A percentile compares a stretch with the other conserved stretches of the same genome.
Evolutionary conservation across 2,797 vertebrate species (phyloP).

Genomic region (Microhierax caerulescens): DNA sequence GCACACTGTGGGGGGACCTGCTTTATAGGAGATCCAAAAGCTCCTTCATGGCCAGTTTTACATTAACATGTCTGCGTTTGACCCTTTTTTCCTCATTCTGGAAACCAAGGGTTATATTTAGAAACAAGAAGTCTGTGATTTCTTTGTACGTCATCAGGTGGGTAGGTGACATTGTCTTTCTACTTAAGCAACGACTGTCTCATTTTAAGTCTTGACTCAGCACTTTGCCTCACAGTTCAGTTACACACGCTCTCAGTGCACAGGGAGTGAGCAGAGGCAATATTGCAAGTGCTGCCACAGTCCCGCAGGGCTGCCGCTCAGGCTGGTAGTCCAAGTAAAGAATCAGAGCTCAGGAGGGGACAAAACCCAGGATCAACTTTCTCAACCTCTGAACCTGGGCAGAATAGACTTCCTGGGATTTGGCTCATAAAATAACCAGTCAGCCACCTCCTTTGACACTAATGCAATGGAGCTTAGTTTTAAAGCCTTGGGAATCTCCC

Average conservation of each 20-base stretch:
- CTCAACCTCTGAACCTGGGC: neutral
- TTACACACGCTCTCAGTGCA: neutral
- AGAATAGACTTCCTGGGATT: neutral
- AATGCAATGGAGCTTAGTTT: neutral
- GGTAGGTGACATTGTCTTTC: neutral
- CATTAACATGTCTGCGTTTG: accelerated
- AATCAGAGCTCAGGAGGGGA: neutral
- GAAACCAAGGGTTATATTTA: neutral
- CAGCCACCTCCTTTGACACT: neutral
- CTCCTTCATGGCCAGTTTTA: neutral
- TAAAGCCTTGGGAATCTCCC: neutral
- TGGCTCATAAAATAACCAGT: accelerated
- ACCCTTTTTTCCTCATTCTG: neutral
- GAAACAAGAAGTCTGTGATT: neutral
- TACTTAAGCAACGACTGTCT: neutral
- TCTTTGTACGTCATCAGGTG: neutral
- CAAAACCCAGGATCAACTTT: neutral
- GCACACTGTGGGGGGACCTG: neutral
- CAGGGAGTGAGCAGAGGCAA: neutral
- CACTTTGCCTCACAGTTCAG: neutral
- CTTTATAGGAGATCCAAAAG: neutral
- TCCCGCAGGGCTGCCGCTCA: neutral
- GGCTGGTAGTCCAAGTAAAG: neutral
- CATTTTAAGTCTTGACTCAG: neutral
- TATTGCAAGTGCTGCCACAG: neutral